phyloP scores from a whole-genome alignment of 2,113 vertebrate genomes.

The Tachysurus vachellii region DNA sequence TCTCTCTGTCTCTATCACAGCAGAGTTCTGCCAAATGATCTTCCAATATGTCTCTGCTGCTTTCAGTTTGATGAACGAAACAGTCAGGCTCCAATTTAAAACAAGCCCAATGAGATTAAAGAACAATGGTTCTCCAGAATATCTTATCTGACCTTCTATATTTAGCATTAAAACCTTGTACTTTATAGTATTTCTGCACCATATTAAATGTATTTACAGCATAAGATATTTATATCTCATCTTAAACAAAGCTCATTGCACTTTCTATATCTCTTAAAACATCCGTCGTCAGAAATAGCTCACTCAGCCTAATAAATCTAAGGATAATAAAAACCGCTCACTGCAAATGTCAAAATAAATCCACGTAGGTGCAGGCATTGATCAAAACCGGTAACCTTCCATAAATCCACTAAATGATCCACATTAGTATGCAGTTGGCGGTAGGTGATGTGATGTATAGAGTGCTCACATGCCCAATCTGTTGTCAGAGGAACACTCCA shows the following conservation, averaged over 20 bases:
- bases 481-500: not conserved
- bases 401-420: not conserved
- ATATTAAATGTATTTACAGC: not conserved
- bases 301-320: not conserved
- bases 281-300: not conserved
- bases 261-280: not conserved
- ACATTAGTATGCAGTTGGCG: not conserved
- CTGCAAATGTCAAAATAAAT: slow-evolving; percentile 11
- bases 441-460: not conserved
- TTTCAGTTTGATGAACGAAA: slow-evolving; percentile 1
- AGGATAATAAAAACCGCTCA: not conserved
- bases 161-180: not conserved
- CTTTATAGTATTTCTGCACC: not conserved
- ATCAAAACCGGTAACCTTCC: slow-evolving; percentile 19
- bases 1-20: not conserved
- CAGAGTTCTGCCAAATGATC: not conserved
- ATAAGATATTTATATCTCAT: not conserved
- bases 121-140: not conserved
- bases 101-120: not conserved
- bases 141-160: not conserved
- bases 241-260: not conserved
- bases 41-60: not conserved
- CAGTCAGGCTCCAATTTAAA: not conserved
- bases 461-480: not conserved
- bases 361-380: not conserved